Conservation (phyloP, 2,888 invertebrate species). For the Drosophila colorata region DNA sequence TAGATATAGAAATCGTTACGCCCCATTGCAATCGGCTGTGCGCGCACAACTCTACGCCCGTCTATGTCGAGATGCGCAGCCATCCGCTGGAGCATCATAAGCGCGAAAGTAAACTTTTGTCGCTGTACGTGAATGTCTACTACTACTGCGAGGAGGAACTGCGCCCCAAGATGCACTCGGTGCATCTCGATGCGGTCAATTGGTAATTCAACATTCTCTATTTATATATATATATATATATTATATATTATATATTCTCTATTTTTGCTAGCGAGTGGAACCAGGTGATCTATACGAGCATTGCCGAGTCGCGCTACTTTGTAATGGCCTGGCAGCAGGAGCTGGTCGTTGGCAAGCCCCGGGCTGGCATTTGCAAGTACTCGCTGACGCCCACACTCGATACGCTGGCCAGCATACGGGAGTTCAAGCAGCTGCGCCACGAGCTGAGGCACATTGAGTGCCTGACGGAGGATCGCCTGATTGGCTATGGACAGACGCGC, state of each 20-base stretch:
- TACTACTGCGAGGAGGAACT: slow-evolving; percentile 83
- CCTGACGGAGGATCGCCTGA: slow-evolving; percentile 82
- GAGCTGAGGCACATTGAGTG: slow-evolving; percentile 82
- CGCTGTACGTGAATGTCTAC: slow-evolving; percentile 84
- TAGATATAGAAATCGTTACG: slow-evolving; percentile 81
- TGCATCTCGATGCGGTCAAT: slow-evolving; percentile 83
- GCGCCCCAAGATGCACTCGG: slow-evolving; percentile 80
- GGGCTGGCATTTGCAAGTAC: slow-evolving; percentile 84
- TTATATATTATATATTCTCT: not conserved
- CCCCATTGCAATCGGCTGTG: slow-evolving; percentile 83
- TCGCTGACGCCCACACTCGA: slow-evolving; percentile 84
- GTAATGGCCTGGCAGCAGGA: slow-evolving; percentile 84
- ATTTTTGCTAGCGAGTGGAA: slow-evolving; percentile 75
- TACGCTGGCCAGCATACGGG: slow-evolving; percentile 84
- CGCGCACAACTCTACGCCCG: slow-evolving; percentile 83
- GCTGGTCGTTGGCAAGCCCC: slow-evolving; percentile 71
- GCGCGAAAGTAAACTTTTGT: slow-evolving; percentile 82
- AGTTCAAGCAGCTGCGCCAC: slow-evolving; percentile 83
- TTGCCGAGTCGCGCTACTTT: slow-evolving; percentile 84
- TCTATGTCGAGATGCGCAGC: slow-evolving; percentile 84
- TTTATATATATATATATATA: not conserved
- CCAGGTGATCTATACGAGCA: slow-evolving; percentile 81
- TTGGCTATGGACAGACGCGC: slow-evolving; percentile 83
- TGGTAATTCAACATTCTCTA: slow-evolving; percentile 64
- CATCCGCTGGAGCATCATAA: slow-evolving; percentile 75